phyloP scores from a whole-genome alignment of 2,113 vertebrate genomes.

The Rhabdornis inornatus region DNA sequence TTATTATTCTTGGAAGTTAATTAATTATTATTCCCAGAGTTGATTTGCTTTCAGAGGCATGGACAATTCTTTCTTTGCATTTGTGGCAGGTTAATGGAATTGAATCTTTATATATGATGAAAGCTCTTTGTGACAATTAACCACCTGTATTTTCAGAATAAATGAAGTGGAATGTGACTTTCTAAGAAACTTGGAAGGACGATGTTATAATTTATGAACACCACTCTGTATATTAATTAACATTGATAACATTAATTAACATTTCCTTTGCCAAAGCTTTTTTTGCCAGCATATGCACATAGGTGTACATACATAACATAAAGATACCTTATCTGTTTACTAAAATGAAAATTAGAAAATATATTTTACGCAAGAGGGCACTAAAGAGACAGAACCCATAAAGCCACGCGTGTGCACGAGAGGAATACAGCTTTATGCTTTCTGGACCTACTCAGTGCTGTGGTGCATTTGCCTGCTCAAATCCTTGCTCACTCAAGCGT shows the following conservation, averaged over 20 bases:
- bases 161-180: not conserved
- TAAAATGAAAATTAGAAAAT: not conserved
- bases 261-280: not conserved
- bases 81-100: not conserved
- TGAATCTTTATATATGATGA: not conserved
- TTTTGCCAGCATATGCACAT: not conserved
- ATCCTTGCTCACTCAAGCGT: not conserved
- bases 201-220: not conserved
- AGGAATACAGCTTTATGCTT: not conserved
- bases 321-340: not conserved
- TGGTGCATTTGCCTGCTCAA: not conserved
- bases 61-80: not conserved
- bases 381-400: not conserved
- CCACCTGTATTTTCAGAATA: not conserved
- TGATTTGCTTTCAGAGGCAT: not conserved
- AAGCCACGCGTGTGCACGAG: not conserved
- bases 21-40: not conserved
- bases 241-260: not conserved
- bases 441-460: not conserved
- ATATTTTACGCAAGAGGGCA: not conserved
- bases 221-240: not conserved
- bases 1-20: not conserved
- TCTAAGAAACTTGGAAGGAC: not conserved
- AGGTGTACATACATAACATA: not conserved
- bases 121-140: not conserved